These are phyloP conservation scores for Haemorhous mexicanus DNA, from an alignment of 2,113 vertebrate species.

Conservation along the genomic window DNA sequence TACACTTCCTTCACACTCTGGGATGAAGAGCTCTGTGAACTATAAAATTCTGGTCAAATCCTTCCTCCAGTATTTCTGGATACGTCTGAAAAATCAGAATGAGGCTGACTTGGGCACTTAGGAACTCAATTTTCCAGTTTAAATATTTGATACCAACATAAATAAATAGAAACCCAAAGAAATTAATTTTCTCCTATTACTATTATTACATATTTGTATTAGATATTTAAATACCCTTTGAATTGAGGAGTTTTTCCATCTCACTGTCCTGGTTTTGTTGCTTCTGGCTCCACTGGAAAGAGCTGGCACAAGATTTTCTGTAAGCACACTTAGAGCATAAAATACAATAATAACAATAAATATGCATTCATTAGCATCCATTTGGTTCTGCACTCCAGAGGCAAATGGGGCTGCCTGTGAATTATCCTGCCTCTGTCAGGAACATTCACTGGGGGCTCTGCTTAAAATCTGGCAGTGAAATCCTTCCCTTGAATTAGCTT, in stretches of 20 bases:
- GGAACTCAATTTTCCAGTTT: not conserved
- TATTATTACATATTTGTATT: too few species aligned
- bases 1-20: not conserved
- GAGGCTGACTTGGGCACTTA: not conserved
- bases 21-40: not conserved
- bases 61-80: not conserved
- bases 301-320: not conserved
- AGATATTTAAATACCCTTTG: not conserved
- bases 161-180: too few species aligned
- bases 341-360: not conserved
- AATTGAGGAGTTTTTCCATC: not conserved
- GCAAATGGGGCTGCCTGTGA: not conserved
- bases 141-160: not conserved
- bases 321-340: not conserved
- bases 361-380: too few species aligned
- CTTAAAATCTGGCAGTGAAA: not conserved
- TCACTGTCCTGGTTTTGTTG: not conserved
- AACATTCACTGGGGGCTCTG: not conserved
- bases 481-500: not conserved
- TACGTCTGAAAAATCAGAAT: not conserved
- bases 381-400: not conserved
- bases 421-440: not conserved
- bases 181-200: not conserved
- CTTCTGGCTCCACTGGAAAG: not conserved
- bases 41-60: not conserved